phyloP scores from a whole-genome alignment of 35 echinoderm and acorn worm species.

The Holothuria glaberrima region DNA sequence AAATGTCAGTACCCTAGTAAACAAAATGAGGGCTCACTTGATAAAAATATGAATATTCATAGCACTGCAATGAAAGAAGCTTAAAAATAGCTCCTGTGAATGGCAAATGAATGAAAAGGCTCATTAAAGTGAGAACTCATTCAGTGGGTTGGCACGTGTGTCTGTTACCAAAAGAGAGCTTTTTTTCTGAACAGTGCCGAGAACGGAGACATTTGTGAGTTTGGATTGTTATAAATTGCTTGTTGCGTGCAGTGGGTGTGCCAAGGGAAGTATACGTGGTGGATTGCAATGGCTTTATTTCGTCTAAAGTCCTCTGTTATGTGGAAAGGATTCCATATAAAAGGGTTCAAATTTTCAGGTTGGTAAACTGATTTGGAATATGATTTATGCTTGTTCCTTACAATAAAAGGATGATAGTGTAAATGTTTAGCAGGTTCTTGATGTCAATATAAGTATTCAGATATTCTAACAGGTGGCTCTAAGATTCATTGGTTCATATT shows the following conservation, averaged over 20 bases:
- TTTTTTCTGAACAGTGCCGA: neutral
- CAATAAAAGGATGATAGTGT: too few relatives aligned
- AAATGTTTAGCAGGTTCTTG: too few relatives aligned
- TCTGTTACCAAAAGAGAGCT: constrained; percentile 22
- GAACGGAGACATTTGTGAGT: neutral
- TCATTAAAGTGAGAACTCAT: constrained; percentile 43
- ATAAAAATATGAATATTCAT: constrained; percentile 34
- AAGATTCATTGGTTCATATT: too few relatives aligned
- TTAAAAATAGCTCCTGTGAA: constrained; percentile 9
- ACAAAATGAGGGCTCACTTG: too few relatives aligned
- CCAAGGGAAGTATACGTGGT: constrained; percentile 4
- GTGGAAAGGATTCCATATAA: constrained; percentile 52
- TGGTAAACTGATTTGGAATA: neutral
- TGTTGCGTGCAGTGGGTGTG: constrained; percentile 34
- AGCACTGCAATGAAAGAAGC: constrained; percentile 14
- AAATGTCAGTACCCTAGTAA: too few relatives aligned
- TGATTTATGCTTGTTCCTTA: neutral
- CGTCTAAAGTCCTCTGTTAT: constrained; percentile 55
- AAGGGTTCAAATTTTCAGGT: constrained; percentile 57
- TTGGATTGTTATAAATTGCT: constrained; percentile 34
- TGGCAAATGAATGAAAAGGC: constrained; percentile 49
- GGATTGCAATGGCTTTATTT: constrained; percentile 41
- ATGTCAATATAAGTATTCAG: too few relatives aligned
- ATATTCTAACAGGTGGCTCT: too few relatives aligned
- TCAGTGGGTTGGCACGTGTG: constrained; percentile 17